Evolutionary conservation across 1,140 invertebrate species (phyloP).

Genomic region (Hirudo medicinalis): DNA sequence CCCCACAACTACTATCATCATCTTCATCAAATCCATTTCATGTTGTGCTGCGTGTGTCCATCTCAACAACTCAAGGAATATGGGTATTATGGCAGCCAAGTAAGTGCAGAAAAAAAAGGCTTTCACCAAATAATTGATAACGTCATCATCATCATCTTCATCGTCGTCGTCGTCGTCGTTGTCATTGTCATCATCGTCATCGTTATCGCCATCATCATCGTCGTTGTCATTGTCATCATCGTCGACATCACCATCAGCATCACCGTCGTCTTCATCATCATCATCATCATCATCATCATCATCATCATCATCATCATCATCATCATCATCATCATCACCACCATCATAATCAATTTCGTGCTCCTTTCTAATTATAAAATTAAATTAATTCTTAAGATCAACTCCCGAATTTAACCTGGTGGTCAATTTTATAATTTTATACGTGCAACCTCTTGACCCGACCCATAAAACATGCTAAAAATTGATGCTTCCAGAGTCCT

Average conservation of each 20-base stretch:
- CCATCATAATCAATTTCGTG: too few relatives aligned
- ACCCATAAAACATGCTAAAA: too few relatives aligned
- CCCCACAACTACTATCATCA: too few relatives aligned
- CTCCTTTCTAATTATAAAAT: too few relatives aligned
- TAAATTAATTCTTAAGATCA: background rate
- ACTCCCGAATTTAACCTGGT: background rate
- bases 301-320: conserved; percentile 24
- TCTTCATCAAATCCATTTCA: too few relatives aligned
- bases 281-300: conserved; percentile 18
- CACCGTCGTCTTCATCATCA: conserved; percentile 15
- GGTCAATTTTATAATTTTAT: background rate
- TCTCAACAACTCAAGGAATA: too few relatives aligned
- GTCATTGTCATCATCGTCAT: background rate
- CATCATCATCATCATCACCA: conserved; percentile 23
- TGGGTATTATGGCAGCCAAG: too few relatives aligned
- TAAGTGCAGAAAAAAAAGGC: too few relatives aligned
- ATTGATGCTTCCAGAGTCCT: too few relatives aligned
- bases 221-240: conserved; percentile 23
- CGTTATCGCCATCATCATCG: background rate
- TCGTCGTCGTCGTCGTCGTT: background rate
- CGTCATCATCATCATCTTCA: conserved; percentile 7
- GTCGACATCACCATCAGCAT: conserved; percentile 23
- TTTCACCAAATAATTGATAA: conserved; percentile 12
- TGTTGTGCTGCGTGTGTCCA: too few relatives aligned
- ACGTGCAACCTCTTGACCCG: too few relatives aligned